Conservation (phyloP, 2,113 vertebrate genomes). For the Caranx ignobilis region DNA sequence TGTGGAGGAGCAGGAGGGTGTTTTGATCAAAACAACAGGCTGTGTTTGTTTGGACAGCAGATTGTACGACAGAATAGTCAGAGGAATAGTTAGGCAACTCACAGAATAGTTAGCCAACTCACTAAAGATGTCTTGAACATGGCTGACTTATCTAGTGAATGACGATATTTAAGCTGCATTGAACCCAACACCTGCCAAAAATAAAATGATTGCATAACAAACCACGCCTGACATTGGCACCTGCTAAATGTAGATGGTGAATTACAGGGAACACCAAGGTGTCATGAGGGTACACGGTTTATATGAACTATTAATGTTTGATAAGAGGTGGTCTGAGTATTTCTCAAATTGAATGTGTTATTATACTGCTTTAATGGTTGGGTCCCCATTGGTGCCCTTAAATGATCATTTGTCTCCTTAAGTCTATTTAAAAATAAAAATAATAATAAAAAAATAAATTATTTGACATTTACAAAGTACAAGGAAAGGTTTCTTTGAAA, state of each 20-base stretch:
- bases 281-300: neutral
- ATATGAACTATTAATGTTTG: too few relatives aligned
- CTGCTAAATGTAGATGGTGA: neutral
- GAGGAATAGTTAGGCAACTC: neutral
- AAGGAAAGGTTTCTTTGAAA: too few relatives aligned
- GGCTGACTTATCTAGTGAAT: neutral
- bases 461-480: too few relatives aligned
- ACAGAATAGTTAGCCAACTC: neutral
- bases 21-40: conserved; percentile 6
- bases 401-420: too few relatives aligned
- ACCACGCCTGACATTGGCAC: neutral
- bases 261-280: too few relatives aligned
- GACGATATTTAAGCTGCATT: neutral
- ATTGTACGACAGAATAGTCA: neutral
- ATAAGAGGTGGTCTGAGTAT: neutral
- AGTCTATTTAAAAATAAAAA: too few relatives aligned
- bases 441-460: too few relatives aligned
- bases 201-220: conserved; percentile 1
- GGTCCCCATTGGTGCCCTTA: neutral
- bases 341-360: neutral
- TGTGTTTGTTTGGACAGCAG: conserved; percentile 9
- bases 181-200: neutral
- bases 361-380: neutral
- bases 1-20: neutral
- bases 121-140: neutral